These are phyloP conservation scores for Acleris literana DNA, from an alignment of 2,888 invertebrate genomes.

Conservation along the genomic window DNA sequence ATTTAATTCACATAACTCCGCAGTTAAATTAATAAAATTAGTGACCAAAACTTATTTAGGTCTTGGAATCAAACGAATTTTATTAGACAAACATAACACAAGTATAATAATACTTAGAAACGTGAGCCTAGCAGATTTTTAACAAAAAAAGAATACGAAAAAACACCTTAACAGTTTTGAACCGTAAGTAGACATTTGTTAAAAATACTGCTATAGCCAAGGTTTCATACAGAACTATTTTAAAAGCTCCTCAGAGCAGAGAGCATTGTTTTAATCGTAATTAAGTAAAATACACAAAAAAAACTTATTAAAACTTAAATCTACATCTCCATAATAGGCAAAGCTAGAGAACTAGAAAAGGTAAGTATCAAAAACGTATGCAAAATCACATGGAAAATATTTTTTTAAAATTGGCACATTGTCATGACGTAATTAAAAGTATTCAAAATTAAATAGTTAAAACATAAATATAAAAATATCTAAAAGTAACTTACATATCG, in stretches of 20 bases:
- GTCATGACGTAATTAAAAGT: background rate
- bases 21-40: too few species aligned
- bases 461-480: too few species aligned
- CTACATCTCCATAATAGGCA: too few species aligned
- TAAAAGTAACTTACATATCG: too few species aligned
- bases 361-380: background rate
- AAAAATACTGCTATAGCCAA: too few species aligned
- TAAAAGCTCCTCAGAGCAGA: slow-evolving; percentile 5
- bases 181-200: too few species aligned
- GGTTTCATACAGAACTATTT: background rate
- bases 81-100: background rate
- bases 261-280: slow-evolving; percentile 3
- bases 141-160: too few species aligned
- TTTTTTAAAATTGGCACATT: background rate
- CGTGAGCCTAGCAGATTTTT: too few species aligned
- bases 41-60: too few species aligned
- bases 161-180: too few species aligned
- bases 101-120: background rate
- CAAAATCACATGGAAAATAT: background rate
- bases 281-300: background rate
- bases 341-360: too few species aligned
- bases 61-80: background rate
- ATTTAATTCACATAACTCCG: too few species aligned
- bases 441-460: background rate
- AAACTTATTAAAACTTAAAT: background rate